These are phyloP conservation scores for Atta colombica DNA, from an alignment of 1,140 invertebrate species.

Conservation along the genomic window DNA sequence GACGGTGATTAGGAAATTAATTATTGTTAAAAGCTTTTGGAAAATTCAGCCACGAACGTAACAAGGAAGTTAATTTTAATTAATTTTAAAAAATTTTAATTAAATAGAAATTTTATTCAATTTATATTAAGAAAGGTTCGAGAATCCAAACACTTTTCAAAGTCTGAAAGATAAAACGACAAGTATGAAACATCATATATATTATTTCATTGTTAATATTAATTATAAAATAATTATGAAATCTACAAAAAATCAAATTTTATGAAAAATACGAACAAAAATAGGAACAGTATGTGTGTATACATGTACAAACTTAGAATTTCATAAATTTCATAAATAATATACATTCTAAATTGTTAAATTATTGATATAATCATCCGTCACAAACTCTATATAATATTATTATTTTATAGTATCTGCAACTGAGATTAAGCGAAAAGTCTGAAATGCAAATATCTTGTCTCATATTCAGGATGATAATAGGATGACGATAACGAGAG, in stretches of 20 bases:
- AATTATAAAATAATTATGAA: neutral
- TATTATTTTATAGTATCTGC: neutral
- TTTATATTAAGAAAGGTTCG: neutral
- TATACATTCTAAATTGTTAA: conserved; percentile 20
- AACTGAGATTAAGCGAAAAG: conserved; percentile 5
- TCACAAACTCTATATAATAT: neutral
- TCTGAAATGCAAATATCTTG: neutral
- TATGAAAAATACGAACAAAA: neutral
- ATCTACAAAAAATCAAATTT: neutral
- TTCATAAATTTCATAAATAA: neutral
- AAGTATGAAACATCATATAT: neutral
- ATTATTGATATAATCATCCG: conserved; percentile 7
- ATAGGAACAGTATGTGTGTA: neutral
- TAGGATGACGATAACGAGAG: conserved; percentile 35
- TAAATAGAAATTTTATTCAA: conserved; percentile 14
- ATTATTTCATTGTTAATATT: conserved; percentile 25
- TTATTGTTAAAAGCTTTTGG: conserved; percentile 12
- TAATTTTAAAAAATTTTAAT: neutral
- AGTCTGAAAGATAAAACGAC: conserved; percentile 1
- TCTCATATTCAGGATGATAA: neutral
- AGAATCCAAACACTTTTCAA: neutral
- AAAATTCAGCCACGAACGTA: neutral
- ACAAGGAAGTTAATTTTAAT: neutral
- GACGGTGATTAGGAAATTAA: neutral
- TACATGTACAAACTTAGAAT: neutral